A percentile compares a stretch with the other conserved stretches of the same genome.
These are phyloP conservation scores for Catotricha subobsoleta DNA, from an alignment of 2,888 invertebrate species.

Conservation along the genomic window DNA sequence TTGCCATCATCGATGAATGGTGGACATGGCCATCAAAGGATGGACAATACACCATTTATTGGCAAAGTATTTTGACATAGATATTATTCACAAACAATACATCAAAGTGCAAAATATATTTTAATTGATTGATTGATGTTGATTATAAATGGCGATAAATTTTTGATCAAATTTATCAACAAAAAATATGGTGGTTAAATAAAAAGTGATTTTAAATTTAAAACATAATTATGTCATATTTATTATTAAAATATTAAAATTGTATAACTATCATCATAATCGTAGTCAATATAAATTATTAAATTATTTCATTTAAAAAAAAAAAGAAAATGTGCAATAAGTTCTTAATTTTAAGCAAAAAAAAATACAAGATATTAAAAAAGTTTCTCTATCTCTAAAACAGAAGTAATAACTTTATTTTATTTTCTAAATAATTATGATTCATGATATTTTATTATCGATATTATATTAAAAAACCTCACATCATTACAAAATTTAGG, in stretches of 20 bases:
- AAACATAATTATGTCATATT: no score
- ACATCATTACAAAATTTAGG: no score
- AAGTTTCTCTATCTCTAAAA: no score
- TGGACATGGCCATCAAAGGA: neutral
- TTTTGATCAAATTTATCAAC: no score
- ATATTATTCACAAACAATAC: conserved; percentile 16
- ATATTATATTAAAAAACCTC: no score
- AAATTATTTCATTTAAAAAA: neutral
- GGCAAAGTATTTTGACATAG: conserved; percentile 32
- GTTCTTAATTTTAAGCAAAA: neutral
- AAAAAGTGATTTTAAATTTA: no score
- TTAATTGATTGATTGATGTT: conserved; percentile 1
- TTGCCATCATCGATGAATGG: conserved; percentile 9
- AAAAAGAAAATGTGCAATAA: neutral
- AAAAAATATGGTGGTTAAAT: no score
- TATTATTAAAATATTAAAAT: neutral
- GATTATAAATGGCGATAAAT: no score
- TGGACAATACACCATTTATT: conserved; percentile 21
- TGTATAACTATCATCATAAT: neutral
- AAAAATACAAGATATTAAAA: no score
- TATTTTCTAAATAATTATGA: no score
- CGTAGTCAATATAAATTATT: neutral
- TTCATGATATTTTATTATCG: no score
- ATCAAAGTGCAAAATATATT: conserved; percentile 5
- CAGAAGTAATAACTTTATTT: no score